Conservation (phyloP, 2,797 vertebrate genomes). For the Gymnothorax reevesii region DNA sequence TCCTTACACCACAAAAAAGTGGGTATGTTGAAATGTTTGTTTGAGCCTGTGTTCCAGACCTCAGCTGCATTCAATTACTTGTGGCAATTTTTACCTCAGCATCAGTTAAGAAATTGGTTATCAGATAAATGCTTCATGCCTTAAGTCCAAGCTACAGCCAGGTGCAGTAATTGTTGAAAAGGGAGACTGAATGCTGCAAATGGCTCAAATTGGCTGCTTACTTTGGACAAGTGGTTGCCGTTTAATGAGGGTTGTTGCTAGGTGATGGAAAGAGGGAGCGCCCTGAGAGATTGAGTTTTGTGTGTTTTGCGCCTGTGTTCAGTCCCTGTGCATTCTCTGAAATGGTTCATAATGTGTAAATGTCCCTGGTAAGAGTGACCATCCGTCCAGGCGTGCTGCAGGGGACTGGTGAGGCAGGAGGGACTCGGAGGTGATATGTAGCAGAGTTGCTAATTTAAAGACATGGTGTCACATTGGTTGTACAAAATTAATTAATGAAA, state of each 20-base stretch:
- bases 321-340: not conserved
- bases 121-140: too few relatives aligned
- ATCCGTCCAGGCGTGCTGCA: not conserved
- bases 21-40: too few relatives aligned
- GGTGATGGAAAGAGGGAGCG: slow-evolving; percentile 22
- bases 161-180: slow-evolving; percentile 20
- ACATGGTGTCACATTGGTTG: not conserved
- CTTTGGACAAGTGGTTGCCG: slow-evolving; percentile 20
- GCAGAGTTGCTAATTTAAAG: not conserved
- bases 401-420: not conserved
- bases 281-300: not conserved
- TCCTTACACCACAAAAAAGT: too few relatives aligned
- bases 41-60: too few relatives aligned
- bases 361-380: not conserved
- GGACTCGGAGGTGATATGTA: not conserved
- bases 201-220: slow-evolving; percentile 21
- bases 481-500: not conserved
- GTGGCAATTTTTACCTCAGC: too few relatives aligned
- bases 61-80: too few relatives aligned
- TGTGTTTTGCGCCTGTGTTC: not conserved
- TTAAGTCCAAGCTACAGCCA: not conserved
- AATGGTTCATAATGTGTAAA: not conserved
- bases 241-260: slow-evolving; percentile 36
- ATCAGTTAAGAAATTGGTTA: too few relatives aligned
- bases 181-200: not conserved